These are phyloP conservation scores for Ophthalmolycus amberensis DNA, from an alignment of 2,113 vertebrate species.

Conservation along the genomic window DNA sequence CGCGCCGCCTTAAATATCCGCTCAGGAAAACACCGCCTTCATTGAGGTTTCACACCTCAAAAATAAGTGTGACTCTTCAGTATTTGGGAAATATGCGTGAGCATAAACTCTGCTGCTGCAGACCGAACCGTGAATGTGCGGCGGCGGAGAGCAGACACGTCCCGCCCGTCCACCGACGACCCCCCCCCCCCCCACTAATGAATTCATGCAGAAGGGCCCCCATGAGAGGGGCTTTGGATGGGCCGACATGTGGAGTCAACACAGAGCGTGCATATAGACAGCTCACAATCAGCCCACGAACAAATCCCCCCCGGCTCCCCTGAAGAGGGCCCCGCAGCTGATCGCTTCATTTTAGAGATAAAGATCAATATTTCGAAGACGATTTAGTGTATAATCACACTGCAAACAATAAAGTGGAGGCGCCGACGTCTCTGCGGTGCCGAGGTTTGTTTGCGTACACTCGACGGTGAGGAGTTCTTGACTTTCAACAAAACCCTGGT, in stretches of 20 bases:
- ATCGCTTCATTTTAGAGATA: slow-evolving; percentile 70
- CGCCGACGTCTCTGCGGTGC: not conserved
- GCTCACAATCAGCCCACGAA: slow-evolving; percentile 53
- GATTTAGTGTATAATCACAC: slow-evolving; percentile 44
- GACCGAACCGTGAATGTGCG: slow-evolving; percentile 58
- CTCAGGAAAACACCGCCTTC: too few relatives aligned
- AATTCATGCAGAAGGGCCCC: slow-evolving; percentile 69
- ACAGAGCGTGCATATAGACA: slow-evolving; percentile 18
- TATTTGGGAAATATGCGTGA: slow-evolving; percentile 34
- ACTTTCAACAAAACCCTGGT: not conserved
- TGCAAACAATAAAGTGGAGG: slow-evolving; percentile 33
- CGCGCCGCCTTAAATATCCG: too few relatives aligned
- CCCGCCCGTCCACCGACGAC: not conserved
- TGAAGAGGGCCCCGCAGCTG: slow-evolving; percentile 59
- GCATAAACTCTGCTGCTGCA: slow-evolving; percentile 2
- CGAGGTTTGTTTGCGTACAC: not conserved
- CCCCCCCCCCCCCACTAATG: slow-evolving; percentile 47
- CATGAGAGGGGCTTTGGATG: slow-evolving; percentile 61
- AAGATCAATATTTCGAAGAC: slow-evolving; percentile 70
- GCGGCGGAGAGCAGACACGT: slow-evolving; percentile 63
- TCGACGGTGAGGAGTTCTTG: not conserved
- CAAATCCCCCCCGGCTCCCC: slow-evolving; percentile 68
- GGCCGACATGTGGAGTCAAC: slow-evolving; percentile 51
- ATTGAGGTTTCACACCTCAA: too few relatives aligned
- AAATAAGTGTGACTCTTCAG: slow-evolving; percentile 12